phyloP scores from a whole-genome alignment of 2,797 vertebrate species.

The Anas acuta region DNA sequence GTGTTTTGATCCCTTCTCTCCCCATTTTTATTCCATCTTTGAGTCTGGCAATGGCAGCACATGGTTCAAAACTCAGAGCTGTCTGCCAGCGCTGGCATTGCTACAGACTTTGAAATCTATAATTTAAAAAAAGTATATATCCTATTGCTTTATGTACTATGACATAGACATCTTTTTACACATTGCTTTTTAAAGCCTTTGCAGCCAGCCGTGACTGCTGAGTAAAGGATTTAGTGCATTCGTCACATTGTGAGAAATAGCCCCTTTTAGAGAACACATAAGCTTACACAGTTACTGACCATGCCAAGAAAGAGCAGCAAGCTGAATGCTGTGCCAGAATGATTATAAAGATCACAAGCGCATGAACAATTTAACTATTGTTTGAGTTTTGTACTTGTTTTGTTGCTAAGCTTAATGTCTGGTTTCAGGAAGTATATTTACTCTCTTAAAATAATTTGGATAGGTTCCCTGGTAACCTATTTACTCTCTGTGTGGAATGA shows the following conservation, averaged over 20 bases:
- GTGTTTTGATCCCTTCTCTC: background rate
- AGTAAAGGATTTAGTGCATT: constrained; percentile 15
- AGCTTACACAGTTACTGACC: background rate
- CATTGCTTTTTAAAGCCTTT: background rate
- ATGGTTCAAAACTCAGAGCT: background rate
- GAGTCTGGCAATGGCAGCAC: background rate
- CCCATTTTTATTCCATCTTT: background rate
- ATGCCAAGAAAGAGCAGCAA: constrained; percentile 13
- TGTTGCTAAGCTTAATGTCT: background rate
- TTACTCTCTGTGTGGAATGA: background rate
- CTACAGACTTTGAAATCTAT: background rate
- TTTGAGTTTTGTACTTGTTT: background rate
- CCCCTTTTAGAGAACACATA: background rate
- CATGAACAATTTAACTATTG: background rate
- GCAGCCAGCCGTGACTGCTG: background rate
- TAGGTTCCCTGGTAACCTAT: background rate
- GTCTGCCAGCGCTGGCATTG: background rate
- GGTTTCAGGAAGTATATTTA: constrained; percentile 18
- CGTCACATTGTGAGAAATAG: constrained; percentile 17
- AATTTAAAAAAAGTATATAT: background rate
- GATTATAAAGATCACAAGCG: constrained; percentile 30
- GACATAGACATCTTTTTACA: background rate
- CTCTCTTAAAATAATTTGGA: background rate
- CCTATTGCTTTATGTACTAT: background rate
- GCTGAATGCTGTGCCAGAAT: constrained; percentile 3